Base-by-base conservation (phyloP, 2,888 invertebrate species). In the Heliconius sara region DNA sequence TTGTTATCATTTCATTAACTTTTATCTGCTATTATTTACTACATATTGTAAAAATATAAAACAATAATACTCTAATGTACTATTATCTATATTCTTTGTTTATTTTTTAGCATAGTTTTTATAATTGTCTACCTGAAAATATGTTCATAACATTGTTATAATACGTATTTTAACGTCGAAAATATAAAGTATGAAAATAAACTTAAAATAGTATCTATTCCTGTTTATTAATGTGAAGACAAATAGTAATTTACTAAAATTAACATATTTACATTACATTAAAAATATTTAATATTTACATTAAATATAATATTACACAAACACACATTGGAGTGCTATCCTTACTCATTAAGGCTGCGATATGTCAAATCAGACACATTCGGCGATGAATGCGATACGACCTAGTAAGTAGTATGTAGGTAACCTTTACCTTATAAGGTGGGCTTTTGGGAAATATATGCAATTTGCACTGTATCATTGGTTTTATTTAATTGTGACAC, bases 371-470 rank as follows among this genome's bases (percentile, higher is more conserved):
- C n/a, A 39, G 52, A 75, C 68, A 65, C 68, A 77, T 81, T 76
- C 68, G 74, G 73, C 75, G 80, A 79, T 81, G 70, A 75, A 79
- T 76, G 79, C 34, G 47, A 52, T 65, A 63, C 39, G 80, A 27
- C 77, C 77, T 79, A 77, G 77, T 76, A 70, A 67, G 47, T 68
- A 77, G 77, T 76, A 70, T 67, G 47, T 68, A 70, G 73, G 47
- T 68, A 74, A 77, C 79, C 72, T 76, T 79, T 79, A 71, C 79
- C 66, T n/a, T 78, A 76, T 81, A 67, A 25, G 79, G 77, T 71
- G 52, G 39, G 74, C 19, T 79, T 71, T 77, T 75, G 76, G 68
- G 39, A 81, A 78, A 75, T 74, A 77, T 47, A n/a, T 77, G 67
- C 72, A 27, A 27, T 73, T 63, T 65, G 60, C 57, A 74, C 75